Percentiles rank a stretch among this genome's conserved stretches.
Conservation (phyloP, 2,797 vertebrate species). For the Clarias laeviceps region DNA sequence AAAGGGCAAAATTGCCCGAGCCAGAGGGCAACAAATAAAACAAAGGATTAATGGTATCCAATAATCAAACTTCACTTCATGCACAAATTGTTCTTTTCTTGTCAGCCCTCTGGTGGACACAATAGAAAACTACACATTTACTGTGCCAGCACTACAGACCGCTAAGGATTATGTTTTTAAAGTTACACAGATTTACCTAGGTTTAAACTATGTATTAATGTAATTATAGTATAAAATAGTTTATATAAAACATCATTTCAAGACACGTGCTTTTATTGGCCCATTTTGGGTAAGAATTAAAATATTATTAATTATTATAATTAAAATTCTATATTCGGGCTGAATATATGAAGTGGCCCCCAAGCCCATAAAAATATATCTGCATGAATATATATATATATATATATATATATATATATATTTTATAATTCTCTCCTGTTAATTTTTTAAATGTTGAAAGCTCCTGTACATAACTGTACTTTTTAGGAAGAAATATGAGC, state of each 20-base stretch:
- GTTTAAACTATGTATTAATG: background rate
- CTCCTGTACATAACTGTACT: background rate
- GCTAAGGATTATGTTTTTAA: background rate
- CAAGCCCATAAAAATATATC: no score
- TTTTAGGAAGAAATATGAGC: background rate
- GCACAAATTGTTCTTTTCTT: background rate
- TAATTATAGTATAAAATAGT: background rate
- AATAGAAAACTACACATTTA: background rate
- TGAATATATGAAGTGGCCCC: background rate
- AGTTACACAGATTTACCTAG: background rate
- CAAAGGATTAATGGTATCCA: background rate
- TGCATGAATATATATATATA: no score
- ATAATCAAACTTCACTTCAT: background rate
- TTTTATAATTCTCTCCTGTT: background rate
- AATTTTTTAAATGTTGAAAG: background rate
- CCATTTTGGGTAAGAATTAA: background rate
- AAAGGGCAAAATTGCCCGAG: no score
- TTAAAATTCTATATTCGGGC: background rate
- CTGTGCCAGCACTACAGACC: background rate
- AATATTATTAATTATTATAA: background rate
- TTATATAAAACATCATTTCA: background rate
- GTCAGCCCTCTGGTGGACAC: slow-evolving; percentile 30
- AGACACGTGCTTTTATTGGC: background rate
- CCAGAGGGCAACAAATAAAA: no score
- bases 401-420: no score